Percentiles rank a stretch among this genome's conserved stretches.
phyloP scores from a whole-genome alignment of 2,797 vertebrate species.

The Setipinna tenuifilis region DNA sequence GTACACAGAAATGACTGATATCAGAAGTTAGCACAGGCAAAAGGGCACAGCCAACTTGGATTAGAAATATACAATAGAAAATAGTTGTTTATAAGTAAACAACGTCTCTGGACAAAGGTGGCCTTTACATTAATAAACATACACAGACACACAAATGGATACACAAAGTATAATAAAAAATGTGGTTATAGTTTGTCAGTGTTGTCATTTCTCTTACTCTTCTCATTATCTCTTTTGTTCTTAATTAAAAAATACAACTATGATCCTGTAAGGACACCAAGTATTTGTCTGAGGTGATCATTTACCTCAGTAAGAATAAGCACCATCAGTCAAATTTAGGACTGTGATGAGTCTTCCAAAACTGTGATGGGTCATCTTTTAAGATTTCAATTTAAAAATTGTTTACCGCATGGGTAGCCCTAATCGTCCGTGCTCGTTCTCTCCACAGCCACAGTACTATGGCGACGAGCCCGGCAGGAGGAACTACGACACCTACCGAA shows the following conservation, averaged over 20 bases:
- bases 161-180: neutral
- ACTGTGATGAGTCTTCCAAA: neutral
- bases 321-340: neutral
- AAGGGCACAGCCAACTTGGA: neutral
- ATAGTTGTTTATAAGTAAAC: neutral
- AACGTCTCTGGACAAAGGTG: neutral
- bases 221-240: neutral
- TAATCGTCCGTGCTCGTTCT: neutral
- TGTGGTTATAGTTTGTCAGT: too few relatives aligned
- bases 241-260: neutral
- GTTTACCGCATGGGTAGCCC: too few relatives aligned
- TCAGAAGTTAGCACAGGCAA: neutral
- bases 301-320: neutral
- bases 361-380: too few relatives aligned
- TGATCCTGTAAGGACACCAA: neutral
- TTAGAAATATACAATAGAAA: neutral
- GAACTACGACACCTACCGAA: slow-evolving; percentile 91
- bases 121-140: neutral
- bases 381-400: too few relatives aligned
- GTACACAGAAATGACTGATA: neutral
- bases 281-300: neutral
- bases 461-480: slow-evolving; percentile 85
- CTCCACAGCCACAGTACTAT: slow-evolving; percentile 87
- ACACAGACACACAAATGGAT: neutral
- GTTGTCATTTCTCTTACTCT: too few relatives aligned